phyloP scores from a whole-genome alignment of 2,797 vertebrate species.

The Thalassophryne amazonica region DNA sequence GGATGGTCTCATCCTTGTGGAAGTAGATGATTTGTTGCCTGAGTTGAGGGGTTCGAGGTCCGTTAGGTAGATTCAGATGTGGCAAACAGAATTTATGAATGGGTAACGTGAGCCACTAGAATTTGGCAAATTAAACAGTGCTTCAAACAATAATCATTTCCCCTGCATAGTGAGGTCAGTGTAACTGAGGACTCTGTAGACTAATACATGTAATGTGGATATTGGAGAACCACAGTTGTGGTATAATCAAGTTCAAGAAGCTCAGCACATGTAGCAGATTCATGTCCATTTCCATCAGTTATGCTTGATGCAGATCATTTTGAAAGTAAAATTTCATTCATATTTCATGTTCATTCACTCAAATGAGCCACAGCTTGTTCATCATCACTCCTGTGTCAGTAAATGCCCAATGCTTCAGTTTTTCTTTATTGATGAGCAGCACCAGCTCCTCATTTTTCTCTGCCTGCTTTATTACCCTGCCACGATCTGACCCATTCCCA shows the following conservation, averaged over 20 bases:
- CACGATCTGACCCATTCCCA: slow-evolving; percentile 16
- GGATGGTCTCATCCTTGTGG: too few relatives aligned
- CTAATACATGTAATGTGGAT: slow-evolving; percentile 6
- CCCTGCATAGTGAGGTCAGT: not conserved
- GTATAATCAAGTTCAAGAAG: slow-evolving; percentile 6
- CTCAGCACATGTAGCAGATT: slow-evolving; percentile 22
- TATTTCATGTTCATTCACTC: slow-evolving; percentile 57
- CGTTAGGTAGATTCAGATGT: too few relatives aligned
- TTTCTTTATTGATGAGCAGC: slow-evolving; percentile 25
- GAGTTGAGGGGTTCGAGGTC: too few relatives aligned
- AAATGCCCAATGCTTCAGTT: slow-evolving; percentile 19
- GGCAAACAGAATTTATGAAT: too few relatives aligned
- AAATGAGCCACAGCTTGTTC: slow-evolving; percentile 53
- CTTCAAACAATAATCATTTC: not conserved
- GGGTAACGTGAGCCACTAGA: not conserved
- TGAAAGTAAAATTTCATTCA: slow-evolving; percentile 42
- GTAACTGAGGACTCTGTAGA: not conserved
- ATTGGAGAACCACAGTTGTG: not conserved
- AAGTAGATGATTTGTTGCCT: too few relatives aligned
- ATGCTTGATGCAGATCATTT: slow-evolving; percentile 31
- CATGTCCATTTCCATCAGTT: slow-evolving; percentile 24
- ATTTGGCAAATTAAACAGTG: not conserved
- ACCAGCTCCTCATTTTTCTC: not conserved
- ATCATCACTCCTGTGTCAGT: slow-evolving; percentile 35
- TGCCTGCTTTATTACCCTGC: slow-evolving; percentile 28